A percentile compares a stretch with the other conserved stretches of the same genome.
These are phyloP conservation scores for Peromyscus eremicus DNA, from an alignment of 2,797 vertebrate genomes.

Conservation along the genomic window DNA sequence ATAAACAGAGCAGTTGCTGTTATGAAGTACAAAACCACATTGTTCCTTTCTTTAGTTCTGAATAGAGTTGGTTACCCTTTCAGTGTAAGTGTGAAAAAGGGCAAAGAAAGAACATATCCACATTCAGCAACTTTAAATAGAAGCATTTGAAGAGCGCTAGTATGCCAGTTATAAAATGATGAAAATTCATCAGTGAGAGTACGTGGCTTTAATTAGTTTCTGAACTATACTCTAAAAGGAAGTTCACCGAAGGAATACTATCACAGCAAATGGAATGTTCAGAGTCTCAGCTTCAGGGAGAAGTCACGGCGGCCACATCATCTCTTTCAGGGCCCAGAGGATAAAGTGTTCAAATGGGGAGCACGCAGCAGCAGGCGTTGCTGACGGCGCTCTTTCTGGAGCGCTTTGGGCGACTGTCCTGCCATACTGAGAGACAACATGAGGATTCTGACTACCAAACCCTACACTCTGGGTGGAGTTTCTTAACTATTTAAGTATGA, in stretches of 20 bases:
- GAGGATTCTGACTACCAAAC: background rate
- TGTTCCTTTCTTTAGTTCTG: conserved; percentile 81
- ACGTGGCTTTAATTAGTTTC: conserved; percentile 87
- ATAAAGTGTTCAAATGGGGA: conserved; percentile 82
- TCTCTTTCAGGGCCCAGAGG: conserved; percentile 84
- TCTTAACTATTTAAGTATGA: conserved; percentile 14
- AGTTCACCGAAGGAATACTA: conserved; percentile 78
- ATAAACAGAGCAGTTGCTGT: conserved; percentile 70
- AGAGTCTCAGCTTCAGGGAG: conserved; percentile 76
- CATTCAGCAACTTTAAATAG: conserved; percentile 85
- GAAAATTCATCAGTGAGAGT: conserved; percentile 85
- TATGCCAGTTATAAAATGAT: conserved; percentile 85
- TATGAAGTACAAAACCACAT: conserved; percentile 77
- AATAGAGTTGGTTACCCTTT: conserved; percentile 82
- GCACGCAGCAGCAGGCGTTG: conserved; percentile 67
- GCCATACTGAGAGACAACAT: background rate
- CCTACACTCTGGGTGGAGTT: background rate
- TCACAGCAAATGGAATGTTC: conserved; percentile 67
- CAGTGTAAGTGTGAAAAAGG: conserved; percentile 84
- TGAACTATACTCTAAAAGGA: conserved; percentile 86
- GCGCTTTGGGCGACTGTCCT: background rate
- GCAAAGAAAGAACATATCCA: conserved; percentile 83
- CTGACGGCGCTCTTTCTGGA: background rate
- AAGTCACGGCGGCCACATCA: conserved; percentile 76
- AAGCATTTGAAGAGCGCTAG: conserved; percentile 84